A percentile compares a stretch with the other conserved stretches of the same genome.
These are phyloP conservation scores for Callinectes sapidus DNA, from an alignment of 2,888 invertebrate genomes.

Conservation along the genomic window DNA sequence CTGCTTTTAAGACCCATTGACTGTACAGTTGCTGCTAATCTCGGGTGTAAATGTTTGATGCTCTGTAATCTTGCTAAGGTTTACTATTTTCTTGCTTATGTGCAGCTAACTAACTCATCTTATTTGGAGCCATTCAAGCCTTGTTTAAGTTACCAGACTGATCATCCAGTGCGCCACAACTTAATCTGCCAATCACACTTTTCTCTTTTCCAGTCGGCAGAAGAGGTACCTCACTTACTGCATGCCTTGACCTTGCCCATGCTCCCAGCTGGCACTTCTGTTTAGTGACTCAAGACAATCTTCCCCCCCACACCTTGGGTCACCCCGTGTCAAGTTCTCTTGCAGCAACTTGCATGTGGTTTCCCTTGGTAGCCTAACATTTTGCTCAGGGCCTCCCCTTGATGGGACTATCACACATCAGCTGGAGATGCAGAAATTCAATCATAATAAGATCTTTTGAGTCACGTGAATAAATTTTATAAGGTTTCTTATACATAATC, in stretches of 20 bases:
- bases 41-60: conserved; percentile 36
- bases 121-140: conserved; percentile 50
- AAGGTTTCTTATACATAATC: neutral
- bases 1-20: conserved; percentile 21
- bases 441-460: neutral
- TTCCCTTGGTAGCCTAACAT: conserved; percentile 38
- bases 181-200: conserved; percentile 68
- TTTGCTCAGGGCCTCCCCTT: conserved; percentile 46
- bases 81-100: conserved; percentile 50
- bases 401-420: neutral
- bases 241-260: conserved; percentile 64
- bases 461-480: neutral
- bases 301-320: conserved; percentile 17
- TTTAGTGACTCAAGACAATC: conserved; percentile 44
- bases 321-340: conserved; percentile 41
- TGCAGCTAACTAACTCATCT: conserved; percentile 64
- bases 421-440: neutral
- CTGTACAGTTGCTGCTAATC: conserved; percentile 39
- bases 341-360: conserved; percentile 45
- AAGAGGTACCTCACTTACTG: conserved; percentile 68
- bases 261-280: conserved; percentile 59
- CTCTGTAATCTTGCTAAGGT: conserved; percentile 54
- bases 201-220: conserved; percentile 71
- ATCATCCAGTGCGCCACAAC: conserved; percentile 45
- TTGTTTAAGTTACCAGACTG: conserved; percentile 60